Base-by-base conservation (phyloP, 2,797 vertebrate genomes). In the Rhincodon typus region DNA sequence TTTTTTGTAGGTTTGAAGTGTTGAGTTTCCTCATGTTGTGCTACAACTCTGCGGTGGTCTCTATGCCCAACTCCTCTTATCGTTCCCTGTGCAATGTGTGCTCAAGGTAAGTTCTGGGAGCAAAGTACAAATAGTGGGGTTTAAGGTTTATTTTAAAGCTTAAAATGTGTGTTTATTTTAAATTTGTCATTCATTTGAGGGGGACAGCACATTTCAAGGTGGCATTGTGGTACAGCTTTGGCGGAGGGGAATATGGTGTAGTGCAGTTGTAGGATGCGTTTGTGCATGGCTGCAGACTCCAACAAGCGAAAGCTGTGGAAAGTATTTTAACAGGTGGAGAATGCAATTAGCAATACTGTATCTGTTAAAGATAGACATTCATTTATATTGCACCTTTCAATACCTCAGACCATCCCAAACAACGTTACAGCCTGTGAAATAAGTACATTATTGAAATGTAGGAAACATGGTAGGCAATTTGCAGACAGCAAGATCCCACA, bases 21-120 rank as follows among this genome's bases (percentile, higher is more conserved):
- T 97, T 99, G 96, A 99, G 98, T 97, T 99, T 99, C 98, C 99
- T 99, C 96, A 99, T 99, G 99, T 97, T 99, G 96, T 99, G 99
- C 97, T 99, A 99, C 97, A 99, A 99, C 98, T 99, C 99, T 88
- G 98, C 98, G 95, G 98, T 99, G 97, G 99, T 99, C 96, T 99
- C 98, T 97, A 99, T 99, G 99, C 99, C 99, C 42, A 97, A 98
- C 25, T 99, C 99, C 87, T 99, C 99, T 97, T 99, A 99, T 96
- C 99, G 99, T 88, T 98, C 99, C 0, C 98, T 98, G 96, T 99
- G 99, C 97, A 98, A 97, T 3, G 99, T 99, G 99, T 99, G 98
- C 96, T 99, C 99, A 96, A 98, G 99, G 99, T 99, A 96, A 98
- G 98, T 96, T 93, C 34, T 74, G 69, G 30, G 34, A 79, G 13